Conservation (phyloP, 2,888 invertebrate species). For the Oligia strigilis region DNA sequence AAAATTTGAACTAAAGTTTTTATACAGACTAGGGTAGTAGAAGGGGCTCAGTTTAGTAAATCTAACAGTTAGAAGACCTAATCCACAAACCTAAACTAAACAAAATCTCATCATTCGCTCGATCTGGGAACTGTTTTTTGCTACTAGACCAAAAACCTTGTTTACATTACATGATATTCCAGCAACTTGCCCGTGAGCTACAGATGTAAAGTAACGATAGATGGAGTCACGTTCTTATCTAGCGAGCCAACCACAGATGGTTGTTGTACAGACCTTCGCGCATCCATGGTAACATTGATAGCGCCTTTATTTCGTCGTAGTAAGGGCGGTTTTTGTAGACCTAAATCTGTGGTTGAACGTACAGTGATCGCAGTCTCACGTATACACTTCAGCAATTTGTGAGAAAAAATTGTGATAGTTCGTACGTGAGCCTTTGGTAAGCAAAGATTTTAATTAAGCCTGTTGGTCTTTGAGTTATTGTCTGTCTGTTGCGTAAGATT, state of each 20-base stretch:
- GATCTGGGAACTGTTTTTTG: slow-evolving; percentile 30
- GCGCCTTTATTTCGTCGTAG: not conserved
- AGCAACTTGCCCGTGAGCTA: slow-evolving; percentile 47
- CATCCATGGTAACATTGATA: slow-evolving; percentile 7
- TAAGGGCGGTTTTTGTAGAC: slow-evolving; percentile 7
- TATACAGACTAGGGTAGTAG: not conserved
- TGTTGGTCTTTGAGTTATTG: slow-evolving; percentile 24
- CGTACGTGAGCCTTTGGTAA: slow-evolving; percentile 55
- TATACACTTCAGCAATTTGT: slow-evolving; percentile 54
- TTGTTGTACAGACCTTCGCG: slow-evolving; percentile 19
- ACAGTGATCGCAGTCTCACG: slow-evolving; percentile 48
- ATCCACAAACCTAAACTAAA: not conserved
- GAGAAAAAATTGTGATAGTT: slow-evolving; percentile 64
- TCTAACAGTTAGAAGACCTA: slow-evolving; percentile 10
- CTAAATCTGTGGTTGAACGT: not conserved
- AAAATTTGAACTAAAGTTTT: not conserved
- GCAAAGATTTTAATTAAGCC: slow-evolving; percentile 56
- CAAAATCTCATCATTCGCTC: slow-evolving; percentile 8
- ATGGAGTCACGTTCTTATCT: slow-evolving; percentile 77
- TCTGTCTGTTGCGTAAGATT: slow-evolving; percentile 19
- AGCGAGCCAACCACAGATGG: slow-evolving; percentile 57
- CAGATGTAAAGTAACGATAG: slow-evolving; percentile 70
- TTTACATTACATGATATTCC: slow-evolving; percentile 49
- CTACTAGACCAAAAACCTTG: slow-evolving; percentile 39
- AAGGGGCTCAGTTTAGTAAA: not conserved